Evolutionary conservation across 2,113 vertebrate genomes (phyloP).

Genomic region (Pan paniscus): DNA sequence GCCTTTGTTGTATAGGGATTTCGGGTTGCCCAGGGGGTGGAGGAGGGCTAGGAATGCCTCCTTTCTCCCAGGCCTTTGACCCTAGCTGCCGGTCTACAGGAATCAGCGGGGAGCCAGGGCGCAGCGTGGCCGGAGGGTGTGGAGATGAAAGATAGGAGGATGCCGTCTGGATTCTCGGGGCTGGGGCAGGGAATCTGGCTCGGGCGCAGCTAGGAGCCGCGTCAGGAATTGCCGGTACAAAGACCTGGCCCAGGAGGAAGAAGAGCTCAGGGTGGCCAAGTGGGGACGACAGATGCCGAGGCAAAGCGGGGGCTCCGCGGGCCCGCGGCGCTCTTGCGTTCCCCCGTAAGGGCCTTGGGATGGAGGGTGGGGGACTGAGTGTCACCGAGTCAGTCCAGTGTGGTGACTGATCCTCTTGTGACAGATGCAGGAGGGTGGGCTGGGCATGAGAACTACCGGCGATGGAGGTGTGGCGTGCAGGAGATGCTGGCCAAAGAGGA

Average conservation of each 20-base stretch:
- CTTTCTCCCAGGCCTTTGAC: neutral
- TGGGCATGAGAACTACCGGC: no score
- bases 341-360: neutral
- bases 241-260: neutral
- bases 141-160: neutral
- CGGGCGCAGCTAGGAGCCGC: neutral
- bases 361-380: neutral
- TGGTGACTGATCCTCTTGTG: neutral
- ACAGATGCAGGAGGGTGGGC: neutral
- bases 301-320: neutral
- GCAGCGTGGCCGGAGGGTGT: neutral
- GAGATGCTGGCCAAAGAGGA: neutral
- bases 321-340: no score
- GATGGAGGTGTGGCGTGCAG: rapidly evolving
- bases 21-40: no score
- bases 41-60: neutral
- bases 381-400: neutral
- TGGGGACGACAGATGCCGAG: neutral
- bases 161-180: rapidly evolving
- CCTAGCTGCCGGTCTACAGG: neutral
- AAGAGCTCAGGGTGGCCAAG: neutral
- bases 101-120: neutral
- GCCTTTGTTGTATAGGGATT: neutral
- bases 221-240: neutral
- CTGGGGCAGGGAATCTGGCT: neutral